Conservation (phyloP, 2,888 invertebrate species). For the Orthosia gothica region DNA sequence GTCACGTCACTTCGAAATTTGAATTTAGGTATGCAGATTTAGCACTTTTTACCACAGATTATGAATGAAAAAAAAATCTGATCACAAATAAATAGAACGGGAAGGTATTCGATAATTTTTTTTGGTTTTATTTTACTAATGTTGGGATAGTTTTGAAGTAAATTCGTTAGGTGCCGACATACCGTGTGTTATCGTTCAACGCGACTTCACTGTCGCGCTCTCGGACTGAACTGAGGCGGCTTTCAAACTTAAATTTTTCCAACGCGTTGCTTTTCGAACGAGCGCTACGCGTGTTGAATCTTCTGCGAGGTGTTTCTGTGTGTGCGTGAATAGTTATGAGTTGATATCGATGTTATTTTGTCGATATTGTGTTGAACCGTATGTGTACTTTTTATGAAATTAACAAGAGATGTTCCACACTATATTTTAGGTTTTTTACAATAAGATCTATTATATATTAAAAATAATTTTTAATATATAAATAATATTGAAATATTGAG, state of each 20-base stretch:
- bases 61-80: conserved; percentile 34
- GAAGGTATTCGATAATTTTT: conserved; percentile 51
- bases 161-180: conserved; percentile 76
- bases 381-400: not conserved
- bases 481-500: no score
- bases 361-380: not conserved
- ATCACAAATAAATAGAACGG: conserved; percentile 41
- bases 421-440: no score
- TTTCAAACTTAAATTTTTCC: conserved; percentile 83
- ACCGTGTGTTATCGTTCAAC: conserved; percentile 80
- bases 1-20: conserved; percentile 67
- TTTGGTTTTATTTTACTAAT: conserved; percentile 21
- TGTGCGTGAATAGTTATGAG: conserved; percentile 68
- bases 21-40: conserved; percentile 46
- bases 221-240: conserved; percentile 79
- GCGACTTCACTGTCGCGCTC: conserved; percentile 79
- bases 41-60: conserved; percentile 45
- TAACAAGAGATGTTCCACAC: not conserved
- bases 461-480: no score
- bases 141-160: conserved; percentile 60
- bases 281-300: conserved; percentile 63
- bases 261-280: conserved; percentile 80
- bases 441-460: no score
- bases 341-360: conserved; percentile 50
- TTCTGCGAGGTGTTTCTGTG: conserved; percentile 62